phyloP scores from a whole-genome alignment of 64 coral and sea anemone genomes.

The Cladopsammia gracilis region DNA sequence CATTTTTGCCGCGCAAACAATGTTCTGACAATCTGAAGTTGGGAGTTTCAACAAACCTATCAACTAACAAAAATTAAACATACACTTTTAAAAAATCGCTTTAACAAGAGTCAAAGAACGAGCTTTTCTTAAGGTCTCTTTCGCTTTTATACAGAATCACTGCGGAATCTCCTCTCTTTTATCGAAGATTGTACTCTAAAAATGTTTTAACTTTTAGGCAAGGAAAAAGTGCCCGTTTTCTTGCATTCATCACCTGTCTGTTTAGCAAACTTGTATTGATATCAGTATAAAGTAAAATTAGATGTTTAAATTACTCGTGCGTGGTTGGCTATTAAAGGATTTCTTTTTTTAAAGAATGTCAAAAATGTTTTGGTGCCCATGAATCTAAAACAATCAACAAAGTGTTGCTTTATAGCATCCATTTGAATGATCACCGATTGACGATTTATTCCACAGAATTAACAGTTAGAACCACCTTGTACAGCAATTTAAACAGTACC shows the following conservation, averaged over 20 bases:
- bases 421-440: too few relatives aligned
- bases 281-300: neutral
- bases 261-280: neutral
- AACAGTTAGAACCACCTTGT: too few relatives aligned
- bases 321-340: too few relatives aligned
- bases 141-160: too few relatives aligned
- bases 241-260: neutral
- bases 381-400: too few relatives aligned
- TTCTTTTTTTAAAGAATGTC: neutral
- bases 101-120: neutral
- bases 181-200: too few relatives aligned
- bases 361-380: neutral
- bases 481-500: too few relatives aligned
- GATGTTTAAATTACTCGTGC: too few relatives aligned
- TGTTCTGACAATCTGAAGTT: neutral
- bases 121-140: neutral
- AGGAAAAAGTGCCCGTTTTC: neutral
- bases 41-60: neutral
- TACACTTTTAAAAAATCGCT: neutral
- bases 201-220: too few relatives aligned
- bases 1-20: neutral
- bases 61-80: neutral
- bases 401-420: too few relatives aligned
- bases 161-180: too few relatives aligned
- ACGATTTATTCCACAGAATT: too few relatives aligned